Evolutionary conservation across 2,113 vertebrate genomes (phyloP), one percentile per base, ranked within the genome.

Genomic region (Mustelus asterias): DNA sequence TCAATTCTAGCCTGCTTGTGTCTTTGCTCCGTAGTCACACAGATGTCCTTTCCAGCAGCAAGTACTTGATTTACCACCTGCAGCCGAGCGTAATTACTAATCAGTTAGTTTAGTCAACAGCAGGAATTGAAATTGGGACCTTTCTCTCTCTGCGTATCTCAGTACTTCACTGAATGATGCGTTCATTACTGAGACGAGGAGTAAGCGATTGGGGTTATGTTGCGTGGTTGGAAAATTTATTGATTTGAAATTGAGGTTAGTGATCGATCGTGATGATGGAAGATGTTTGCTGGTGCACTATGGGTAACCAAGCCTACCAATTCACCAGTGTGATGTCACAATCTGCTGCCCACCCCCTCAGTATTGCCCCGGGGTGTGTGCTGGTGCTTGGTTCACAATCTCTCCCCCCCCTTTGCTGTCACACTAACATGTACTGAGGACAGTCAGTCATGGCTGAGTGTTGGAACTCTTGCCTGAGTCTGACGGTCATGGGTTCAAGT

Each of bases 261-360:
- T 60, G 54, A 14, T 11, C 26, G 54, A 14, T 11, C 26, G 11
- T 90, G 88, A 60, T 90, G 86, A 33, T 60, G 54, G 78, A 33
- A 58, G 86, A 11, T 90, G 54, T 33, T 29, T 58, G 86, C 26
- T 14, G 14, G n/a, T 83, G 78, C 78, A 83, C 78, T 20, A 29
- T 60, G 88, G 88, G 88, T 90, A 90, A 58, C 48, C 88, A 33
- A 33, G 54, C 88, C 44, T 63, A 58, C 26, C 29, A 33, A 58
- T 60, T 29, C 54, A 9, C 54, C 88, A 60, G n/a, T 83, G 88
- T 90, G 88, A 90, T n/a, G 88, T 90, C 88, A 90, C 88, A 90
- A 60, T 90, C 88, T 58, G 11, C 54, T 90, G 88, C 88, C 54
- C 29, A 58, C 54, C 54, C 24, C 88, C 24, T 60, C 88, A 90